Percentiles rank a stretch among this genome's conserved stretches.
Conservation (phyloP, 2,888 invertebrate genomes). For the Escarpia spicata region DNA sequence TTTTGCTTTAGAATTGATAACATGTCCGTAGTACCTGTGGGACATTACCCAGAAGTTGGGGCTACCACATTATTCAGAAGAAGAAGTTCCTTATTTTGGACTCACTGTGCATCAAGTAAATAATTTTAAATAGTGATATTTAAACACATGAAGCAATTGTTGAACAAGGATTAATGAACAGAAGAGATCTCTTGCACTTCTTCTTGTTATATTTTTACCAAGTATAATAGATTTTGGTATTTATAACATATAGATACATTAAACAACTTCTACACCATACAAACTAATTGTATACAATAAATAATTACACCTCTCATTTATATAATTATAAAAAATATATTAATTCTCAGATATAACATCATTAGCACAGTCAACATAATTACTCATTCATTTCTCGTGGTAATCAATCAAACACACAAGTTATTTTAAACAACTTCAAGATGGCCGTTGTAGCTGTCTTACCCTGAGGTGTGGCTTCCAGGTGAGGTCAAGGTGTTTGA, state of each 20-base stretch:
- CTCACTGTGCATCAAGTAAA: not conserved
- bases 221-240: not conserved
- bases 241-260: not conserved
- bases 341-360: too few relatives aligned
- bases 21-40: not conserved
- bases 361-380: not conserved
- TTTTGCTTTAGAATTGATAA: not conserved
- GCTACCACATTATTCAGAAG: too few relatives aligned
- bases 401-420: not conserved
- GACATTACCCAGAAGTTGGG: too few relatives aligned
- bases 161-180: not conserved
- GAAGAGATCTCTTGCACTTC: not conserved
- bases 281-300: too few relatives aligned
- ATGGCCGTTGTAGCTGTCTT: conserved; percentile 17
- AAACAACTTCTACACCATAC: not conserved
- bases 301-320: too few relatives aligned
- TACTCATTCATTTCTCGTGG: not conserved
- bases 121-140: not conserved
- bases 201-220: not conserved
- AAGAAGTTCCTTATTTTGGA: not conserved
- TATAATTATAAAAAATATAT: too few relatives aligned
- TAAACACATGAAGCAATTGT: not conserved
- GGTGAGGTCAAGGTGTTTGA: conserved; percentile 62
- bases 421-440: not conserved
- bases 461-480: conserved; percentile 65